Conservation (phyloP, 2,888 invertebrate species). For the Drosophila yooni region DNA sequence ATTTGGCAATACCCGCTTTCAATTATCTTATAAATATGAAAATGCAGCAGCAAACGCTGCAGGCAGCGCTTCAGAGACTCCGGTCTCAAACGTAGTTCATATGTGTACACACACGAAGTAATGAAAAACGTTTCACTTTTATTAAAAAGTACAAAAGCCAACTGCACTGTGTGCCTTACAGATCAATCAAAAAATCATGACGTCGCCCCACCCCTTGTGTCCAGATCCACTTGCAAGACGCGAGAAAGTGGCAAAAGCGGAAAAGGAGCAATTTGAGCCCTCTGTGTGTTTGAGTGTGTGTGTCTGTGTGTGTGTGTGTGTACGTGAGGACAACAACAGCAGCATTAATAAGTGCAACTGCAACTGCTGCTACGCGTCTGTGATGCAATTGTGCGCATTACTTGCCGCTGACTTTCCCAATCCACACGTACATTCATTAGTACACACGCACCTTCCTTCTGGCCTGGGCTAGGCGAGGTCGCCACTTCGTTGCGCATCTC, state of each 20-base stretch:
- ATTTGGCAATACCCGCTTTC: conserved; percentile 85
- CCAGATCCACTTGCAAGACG: conserved; percentile 54
- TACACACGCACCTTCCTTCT: conserved; percentile 64
- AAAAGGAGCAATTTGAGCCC: conserved; percentile 15
- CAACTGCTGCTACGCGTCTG: conserved; percentile 46
- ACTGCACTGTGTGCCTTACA: conserved; percentile 81
- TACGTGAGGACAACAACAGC: conserved; percentile 44
- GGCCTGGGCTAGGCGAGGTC: conserved; percentile 72
- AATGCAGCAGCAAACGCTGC: conserved; percentile 79
- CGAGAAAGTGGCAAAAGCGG: conserved; percentile 45
- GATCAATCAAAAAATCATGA: conserved; percentile 83
- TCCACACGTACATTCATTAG: conserved; percentile 27
- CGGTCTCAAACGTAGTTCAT: conserved; percentile 26
- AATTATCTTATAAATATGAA: conserved; percentile 85
- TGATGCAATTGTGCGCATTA: conserved; percentile 74
- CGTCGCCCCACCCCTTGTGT: conserved; percentile 26
- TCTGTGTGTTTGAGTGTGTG: conserved; percentile 19
- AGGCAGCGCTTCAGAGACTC: conserved; percentile 45
- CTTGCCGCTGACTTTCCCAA: conserved; percentile 38
- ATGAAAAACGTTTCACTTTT: conserved; percentile 79
- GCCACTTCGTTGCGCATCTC: conserved; percentile 78
- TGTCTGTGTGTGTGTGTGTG: conserved; percentile 35
- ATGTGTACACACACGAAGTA: conserved; percentile 49
- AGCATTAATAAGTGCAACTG: conserved; percentile 34
- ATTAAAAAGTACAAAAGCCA: conserved; percentile 71